phyloP scores from a whole-genome alignment of 2,888 invertebrate species.

The Chalcosyrphus nemorum region DNA sequence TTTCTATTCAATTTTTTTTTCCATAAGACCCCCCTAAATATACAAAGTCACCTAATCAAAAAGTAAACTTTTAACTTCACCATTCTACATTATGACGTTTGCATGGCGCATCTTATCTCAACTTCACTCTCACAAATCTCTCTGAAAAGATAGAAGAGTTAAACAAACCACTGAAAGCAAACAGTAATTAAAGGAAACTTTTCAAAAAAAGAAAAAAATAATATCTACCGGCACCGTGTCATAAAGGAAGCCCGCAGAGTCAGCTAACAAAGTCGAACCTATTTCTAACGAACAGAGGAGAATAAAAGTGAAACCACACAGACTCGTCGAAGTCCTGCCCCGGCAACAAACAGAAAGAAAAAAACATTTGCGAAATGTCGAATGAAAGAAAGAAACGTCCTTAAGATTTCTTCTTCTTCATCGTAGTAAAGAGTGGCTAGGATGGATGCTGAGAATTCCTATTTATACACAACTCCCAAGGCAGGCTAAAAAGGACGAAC shows the following conservation, averaged over 20 bases:
- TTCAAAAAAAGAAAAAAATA: conserved; percentile 11
- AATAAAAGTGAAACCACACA: conserved; percentile 50
- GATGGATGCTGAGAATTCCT: conserved; percentile 53
- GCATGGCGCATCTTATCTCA: background rate
- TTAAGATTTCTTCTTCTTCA: conserved; percentile 59
- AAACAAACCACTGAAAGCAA: conserved; percentile 68
- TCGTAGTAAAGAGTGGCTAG: conserved; percentile 25
- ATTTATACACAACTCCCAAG: conserved; percentile 64
- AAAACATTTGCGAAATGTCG: conserved; percentile 42
- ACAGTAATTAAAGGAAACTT: conserved; percentile 70
- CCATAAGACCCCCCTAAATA: background rate
- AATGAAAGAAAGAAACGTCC: conserved; percentile 57
- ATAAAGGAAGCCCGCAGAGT: conserved; percentile 52
- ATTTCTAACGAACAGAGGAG: conserved; percentile 15
- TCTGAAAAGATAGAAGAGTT: conserved; percentile 59
- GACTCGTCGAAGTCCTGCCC: conserved; percentile 54
- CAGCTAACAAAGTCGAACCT: conserved; percentile 61
- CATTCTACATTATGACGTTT: background rate
- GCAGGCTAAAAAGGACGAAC: conserved; percentile 66
- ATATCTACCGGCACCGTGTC: conserved; percentile 46
- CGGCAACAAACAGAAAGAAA: conserved; percentile 32
- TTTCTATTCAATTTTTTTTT: too few relatives aligned
- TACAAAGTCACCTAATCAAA: conserved; percentile 32
- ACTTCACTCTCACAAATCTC: conserved; percentile 35
- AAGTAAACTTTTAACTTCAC: conserved; percentile 22